Conservation (phyloP, 1,140 invertebrate genomes). For the Euwallacea fornicatus region DNA sequence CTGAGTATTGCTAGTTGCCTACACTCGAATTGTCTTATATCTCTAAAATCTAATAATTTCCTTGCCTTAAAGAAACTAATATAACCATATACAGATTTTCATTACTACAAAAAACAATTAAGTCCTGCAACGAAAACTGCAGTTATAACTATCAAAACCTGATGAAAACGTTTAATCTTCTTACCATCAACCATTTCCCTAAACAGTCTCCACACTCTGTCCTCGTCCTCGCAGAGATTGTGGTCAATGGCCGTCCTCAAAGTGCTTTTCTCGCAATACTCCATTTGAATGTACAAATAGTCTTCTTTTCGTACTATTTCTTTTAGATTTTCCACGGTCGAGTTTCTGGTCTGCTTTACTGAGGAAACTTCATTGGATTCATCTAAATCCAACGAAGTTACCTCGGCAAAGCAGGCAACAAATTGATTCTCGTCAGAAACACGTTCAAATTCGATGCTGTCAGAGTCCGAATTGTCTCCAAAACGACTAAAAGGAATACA, state of each 20-base stretch:
- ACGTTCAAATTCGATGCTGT: constrained; percentile 57
- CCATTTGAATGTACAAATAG: constrained; percentile 92
- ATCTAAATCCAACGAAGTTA: constrained; percentile 5
- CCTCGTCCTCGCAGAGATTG: constrained; percentile 73
- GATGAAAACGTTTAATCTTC: no score
- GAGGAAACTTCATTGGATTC: constrained; percentile 20
- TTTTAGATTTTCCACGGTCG: constrained; percentile 13
- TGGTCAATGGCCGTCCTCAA: constrained; percentile 85
- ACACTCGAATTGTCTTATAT: no score
- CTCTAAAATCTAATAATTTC: no score
- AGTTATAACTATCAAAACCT: not conserved
- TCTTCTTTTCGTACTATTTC: constrained; percentile 54
- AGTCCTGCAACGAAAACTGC: not conserved
- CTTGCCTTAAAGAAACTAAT: no score
- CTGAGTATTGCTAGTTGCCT: no score
- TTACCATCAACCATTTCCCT: constrained; percentile 85
- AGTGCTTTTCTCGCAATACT: constrained; percentile 88
- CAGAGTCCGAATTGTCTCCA: constrained; percentile 40
- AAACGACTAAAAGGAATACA: constrained; percentile 3
- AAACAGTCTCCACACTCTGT: constrained; percentile 88
- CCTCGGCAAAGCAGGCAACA: not conserved
- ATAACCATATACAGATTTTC: no score
- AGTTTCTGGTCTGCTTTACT: constrained; percentile 3
- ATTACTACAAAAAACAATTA: no score
- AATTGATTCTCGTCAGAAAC: constrained; percentile 53